Percentiles rank a stretch among this genome's conserved stretches.
These are phyloP conservation scores for Epirrhoe alternata DNA, from an alignment of 2,888 invertebrate genomes.

Conservation along the genomic window DNA sequence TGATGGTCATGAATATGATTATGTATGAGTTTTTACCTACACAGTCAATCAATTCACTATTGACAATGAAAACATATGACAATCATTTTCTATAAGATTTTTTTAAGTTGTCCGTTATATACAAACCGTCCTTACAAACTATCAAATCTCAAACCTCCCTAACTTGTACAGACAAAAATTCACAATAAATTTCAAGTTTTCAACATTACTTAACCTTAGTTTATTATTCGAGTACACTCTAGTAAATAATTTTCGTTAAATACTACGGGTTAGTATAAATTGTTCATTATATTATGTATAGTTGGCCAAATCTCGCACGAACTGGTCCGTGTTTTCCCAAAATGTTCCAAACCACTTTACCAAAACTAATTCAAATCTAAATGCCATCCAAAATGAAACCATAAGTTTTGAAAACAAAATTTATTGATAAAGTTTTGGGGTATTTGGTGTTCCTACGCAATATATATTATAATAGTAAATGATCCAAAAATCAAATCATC, in stretches of 20 bases:
- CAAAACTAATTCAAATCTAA: background rate
- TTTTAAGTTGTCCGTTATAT: too few species aligned
- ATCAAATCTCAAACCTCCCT: conserved; percentile 15
- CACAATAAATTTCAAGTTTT: conserved; percentile 3
- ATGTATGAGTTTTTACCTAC: background rate
- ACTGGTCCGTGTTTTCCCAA: background rate
- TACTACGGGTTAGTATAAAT: conserved; percentile 20
- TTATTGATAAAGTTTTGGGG: too few species aligned
- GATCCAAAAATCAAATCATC: too few species aligned
- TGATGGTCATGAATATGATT: background rate
- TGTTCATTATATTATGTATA: conserved; percentile 17
- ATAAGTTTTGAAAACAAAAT: too few species aligned
- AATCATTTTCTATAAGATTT: too few species aligned
- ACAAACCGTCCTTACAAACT: background rate
- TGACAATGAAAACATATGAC: too few species aligned
- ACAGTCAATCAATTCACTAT: background rate
- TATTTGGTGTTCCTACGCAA: too few species aligned
- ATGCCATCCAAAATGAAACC: background rate
- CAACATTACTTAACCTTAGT: conserved; percentile 22
- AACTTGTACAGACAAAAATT: conserved; percentile 1
- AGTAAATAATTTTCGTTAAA: conserved; percentile 14
- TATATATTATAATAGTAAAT: too few species aligned
- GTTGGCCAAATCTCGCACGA: background rate
- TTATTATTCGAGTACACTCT: conserved; percentile 31
- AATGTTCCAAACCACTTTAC: background rate